A percentile compares a stretch with the other conserved stretches of the same genome.
Conservation (phyloP, 2,888 invertebrate genomes). For the Pediacus dermestoides region DNA sequence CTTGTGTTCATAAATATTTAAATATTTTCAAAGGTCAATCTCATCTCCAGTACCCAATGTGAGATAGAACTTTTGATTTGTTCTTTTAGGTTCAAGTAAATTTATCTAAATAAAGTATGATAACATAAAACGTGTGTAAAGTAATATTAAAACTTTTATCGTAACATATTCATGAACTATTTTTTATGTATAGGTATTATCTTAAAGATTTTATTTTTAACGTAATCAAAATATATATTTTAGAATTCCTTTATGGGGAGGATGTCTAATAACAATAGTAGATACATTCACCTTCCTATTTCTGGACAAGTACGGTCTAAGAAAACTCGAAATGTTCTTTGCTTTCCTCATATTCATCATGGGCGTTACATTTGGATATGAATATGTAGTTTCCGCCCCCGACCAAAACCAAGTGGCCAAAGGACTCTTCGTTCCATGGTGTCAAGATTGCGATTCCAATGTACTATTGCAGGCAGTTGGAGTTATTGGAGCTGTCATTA, state of each 20-base stretch:
- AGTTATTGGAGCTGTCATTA: conserved; percentile 79
- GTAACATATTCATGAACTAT: no score
- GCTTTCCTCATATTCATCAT: conserved; percentile 76
- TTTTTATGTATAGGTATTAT: no score
- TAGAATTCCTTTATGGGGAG: conserved; percentile 72
- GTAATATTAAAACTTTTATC: no score
- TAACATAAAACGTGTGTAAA: no score
- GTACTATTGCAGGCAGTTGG: conserved; percentile 72
- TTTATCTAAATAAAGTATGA: no score
- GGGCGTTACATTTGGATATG: conserved; percentile 85
- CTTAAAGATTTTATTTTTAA: no score
- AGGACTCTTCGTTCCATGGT: conserved; percentile 78
- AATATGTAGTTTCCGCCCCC: conserved; percentile 71
- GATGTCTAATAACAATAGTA: conserved; percentile 76
- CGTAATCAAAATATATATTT: no score
- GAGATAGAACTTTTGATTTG: no score
- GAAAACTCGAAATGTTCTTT: conserved; percentile 80
- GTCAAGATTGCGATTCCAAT: conserved; percentile 62
- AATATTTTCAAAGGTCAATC: no score
- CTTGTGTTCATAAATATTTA: no score
- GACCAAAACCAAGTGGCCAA: conserved; percentile 64
- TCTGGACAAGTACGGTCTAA: conserved; percentile 76
- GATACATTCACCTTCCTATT: conserved; percentile 87
- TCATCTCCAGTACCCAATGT: no score
- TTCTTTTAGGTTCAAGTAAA: no score